Evolutionary conservation across 2,797 vertebrate genomes (phyloP), one percentile per base, ranked within the genome.

Genomic region (Onychomys arenicola): DNA sequence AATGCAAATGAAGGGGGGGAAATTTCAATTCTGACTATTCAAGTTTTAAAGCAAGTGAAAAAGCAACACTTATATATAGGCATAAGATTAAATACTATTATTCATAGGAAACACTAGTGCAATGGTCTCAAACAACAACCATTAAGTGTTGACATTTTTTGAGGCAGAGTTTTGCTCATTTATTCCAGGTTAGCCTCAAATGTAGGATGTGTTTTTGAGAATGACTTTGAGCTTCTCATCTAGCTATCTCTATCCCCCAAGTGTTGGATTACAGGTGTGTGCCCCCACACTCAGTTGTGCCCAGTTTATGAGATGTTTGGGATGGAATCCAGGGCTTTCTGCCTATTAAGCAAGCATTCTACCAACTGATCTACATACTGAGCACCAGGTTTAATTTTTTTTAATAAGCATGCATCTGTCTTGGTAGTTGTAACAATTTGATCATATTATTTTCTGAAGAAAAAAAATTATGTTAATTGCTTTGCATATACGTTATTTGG

Each of bases 11-110:
- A 59, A 95, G 13, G 14, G 49, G 49, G 16, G 4, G 23, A 86
- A 75, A 6, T 67, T 55, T 32, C n/a, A 93, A 17, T 88, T 92
- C 93, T 93, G 76, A 59, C 34, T 96, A 84, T 86, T 77, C 77
- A 82, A 78, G 43, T 65, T 89, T 1, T 43, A 89, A 93, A 93
- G 12, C 40, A 91, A 93, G 49, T 86, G 43, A 71, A 93, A 93
- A 94, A 93, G 27, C 40, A 93, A 13, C 59, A 27, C 25, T 63
- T 55, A 17, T 55, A 89, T 59, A 69, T 3, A 95, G 84, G 27
- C 10, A 34, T 0, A 75, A 6, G 29, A 90, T 90, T 89, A 86
- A 71, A 80, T 61, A 76, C 85, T 52, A 92, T 90, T 59, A 80
- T 65, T 49, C 21, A 40, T 80, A 76, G 76, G 73, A 92, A 94